Base-by-base conservation (phyloP, 2,113 vertebrate species). In the Sander vitreus region DNA sequence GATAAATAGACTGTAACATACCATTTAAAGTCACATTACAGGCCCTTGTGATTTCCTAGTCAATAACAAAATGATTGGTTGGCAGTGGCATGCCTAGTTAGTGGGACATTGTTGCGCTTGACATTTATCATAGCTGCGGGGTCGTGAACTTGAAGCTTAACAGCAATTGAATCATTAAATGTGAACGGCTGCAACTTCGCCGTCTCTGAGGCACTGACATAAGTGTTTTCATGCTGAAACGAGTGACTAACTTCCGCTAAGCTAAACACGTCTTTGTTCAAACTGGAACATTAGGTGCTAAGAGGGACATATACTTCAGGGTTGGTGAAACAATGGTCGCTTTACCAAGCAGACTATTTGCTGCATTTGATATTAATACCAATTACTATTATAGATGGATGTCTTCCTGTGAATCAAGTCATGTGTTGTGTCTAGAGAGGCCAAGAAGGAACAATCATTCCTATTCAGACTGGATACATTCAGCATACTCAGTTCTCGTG, bases 121-220 rank as follows among this genome's bases (percentile, higher is more conserved):
- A 94, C 94, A 94, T 95, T 95, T 94, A 94, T 93, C 90, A 86
- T 91, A 71, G 93, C 93, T 93, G 8, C 58, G 18, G 92, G 93
- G 92, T 94, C 74, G 33, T 68, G 91, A 93, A 91, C 93, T 92
- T 53, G 39, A 73, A 89, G 89, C 89, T 68, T 84, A 90, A 90
- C 85, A 79, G 85, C 86, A 72, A 83, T 63, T 76, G 87, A 93
- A 91, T 92, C 92, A 90, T 92, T 92, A 91, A 89, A 93, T 90
- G 82, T 86, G 90, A 90, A 80, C 30, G 85, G 78, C 82, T 73
- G 76, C 81, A 72, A 81, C 88, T 83, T 78, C 27, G 55, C 71
- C 58, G 19, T 87, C 88, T 93, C 76, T 0, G 58, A 90, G 89
- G 89, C 89, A 83, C 84, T 84, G 90, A 89, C 86, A 86, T 71